These are phyloP conservation scores for Cremastinae sp. DNA, from an alignment of 2,888 invertebrate genomes.

Conservation along the genomic window DNA sequence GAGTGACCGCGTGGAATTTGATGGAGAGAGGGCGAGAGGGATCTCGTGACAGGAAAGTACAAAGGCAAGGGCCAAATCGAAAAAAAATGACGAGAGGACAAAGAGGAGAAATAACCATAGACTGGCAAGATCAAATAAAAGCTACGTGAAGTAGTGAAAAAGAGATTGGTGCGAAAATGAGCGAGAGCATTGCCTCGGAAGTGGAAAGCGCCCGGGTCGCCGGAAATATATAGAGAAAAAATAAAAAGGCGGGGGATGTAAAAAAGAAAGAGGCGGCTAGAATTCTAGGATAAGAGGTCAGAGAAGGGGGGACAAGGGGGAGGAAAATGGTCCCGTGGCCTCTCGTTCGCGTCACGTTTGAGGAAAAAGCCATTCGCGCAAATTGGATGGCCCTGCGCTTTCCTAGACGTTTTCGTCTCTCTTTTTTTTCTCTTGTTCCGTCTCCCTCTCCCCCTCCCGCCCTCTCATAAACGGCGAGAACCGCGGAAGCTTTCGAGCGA, in stretches of 20 bases:
- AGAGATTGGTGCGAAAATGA: constrained; percentile 52
- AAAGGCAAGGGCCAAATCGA: constrained; percentile 20
- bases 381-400: constrained; percentile 75
- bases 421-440: constrained; percentile 2
- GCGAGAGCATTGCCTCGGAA: constrained; percentile 43
- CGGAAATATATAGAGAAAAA: constrained; percentile 14
- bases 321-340: constrained; percentile 51
- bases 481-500: constrained; percentile 28
- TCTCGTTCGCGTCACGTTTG: constrained; percentile 67
- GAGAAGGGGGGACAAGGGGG: constrained; percentile 10
- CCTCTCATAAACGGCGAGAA: constrained; percentile 31
- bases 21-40: constrained; percentile 23
- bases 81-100: constrained; percentile 5
- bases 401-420: constrained; percentile 28
- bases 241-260: constrained; percentile 4
- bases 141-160: constrained; percentile 44
- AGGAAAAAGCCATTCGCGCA: constrained; percentile 75
- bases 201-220: not conserved
- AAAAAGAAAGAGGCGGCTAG: constrained; percentile 36
- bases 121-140: constrained; percentile 45
- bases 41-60: constrained; percentile 21
- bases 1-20: constrained; percentile 43
- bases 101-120: not conserved
- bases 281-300: constrained; percentile 31
- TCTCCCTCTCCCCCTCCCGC: constrained; percentile 19